Base-by-base conservation (phyloP, 1,140 invertebrate genomes). In the Plodia interpunctella region DNA sequence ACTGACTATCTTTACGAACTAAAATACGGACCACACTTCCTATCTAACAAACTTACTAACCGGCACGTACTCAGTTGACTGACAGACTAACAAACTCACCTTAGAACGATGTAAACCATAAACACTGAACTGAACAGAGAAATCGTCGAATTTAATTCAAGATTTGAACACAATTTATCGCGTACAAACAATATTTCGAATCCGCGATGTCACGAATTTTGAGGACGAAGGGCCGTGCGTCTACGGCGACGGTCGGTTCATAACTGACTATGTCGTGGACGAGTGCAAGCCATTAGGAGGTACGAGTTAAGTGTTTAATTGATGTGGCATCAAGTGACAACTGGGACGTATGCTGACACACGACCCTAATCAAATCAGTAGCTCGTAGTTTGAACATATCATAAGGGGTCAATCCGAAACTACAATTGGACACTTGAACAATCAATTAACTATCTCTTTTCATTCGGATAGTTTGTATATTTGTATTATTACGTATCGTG, bases 21-120 rank as follows among this genome's bases (percentile, higher is more conserved):
- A 44, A 44, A 44, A 44, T 44, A 44, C 38, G 13, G n/a, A 15
- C 38, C 13, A 15, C 38, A 44, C 38, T 44, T 44, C 38, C 38
- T 3, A 44, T 44, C 38, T 44, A 44, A 44, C 15, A 44, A 44
- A 44, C 38, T 44, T 44, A 44, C n/a, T 64, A 44, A 44, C 38
- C 38, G 38, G 1, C 13, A 38, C 38, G n/a, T 65, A 66, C 55
- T 74, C 78, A 80, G 78, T 78, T 81, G 76, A 82, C 78, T 67
- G 63, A 66, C 66, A 56, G 55, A 76, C 75, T 78, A 81, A 84
- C 80, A 83, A 77, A 78, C 73, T 81, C 57, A 82, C 82, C 79
- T 76, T 72, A 80, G 64, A 44, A 73, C 68, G 66, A 62, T 68
- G 68, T 74, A 78, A n/a, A n/a, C n/a, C n/a, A n/a, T n/a, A n/a